Evolutionary conservation across 2,888 invertebrate genomes (phyloP), one percentile per base, ranked within the genome.

Genomic region (Oasisia sp.): DNA sequence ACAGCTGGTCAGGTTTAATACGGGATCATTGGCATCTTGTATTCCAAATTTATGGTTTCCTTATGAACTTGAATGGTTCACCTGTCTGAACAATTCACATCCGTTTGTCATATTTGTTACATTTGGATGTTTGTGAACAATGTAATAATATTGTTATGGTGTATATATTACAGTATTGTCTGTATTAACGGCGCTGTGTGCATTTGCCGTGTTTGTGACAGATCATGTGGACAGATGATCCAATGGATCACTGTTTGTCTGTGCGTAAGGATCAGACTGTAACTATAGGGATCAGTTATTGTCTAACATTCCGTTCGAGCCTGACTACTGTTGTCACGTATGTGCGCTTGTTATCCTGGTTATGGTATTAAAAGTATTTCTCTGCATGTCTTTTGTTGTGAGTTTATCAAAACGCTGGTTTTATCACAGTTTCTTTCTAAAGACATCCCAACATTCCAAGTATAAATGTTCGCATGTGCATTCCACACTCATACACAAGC

Each of bases 291-390:
- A 74, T 27, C 74, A 50, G 50, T 50, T 50, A 50, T 50, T 74
- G 74, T 74, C 74, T 27, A 74, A 74, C 74, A 74, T 74, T 74
- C 74, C 74, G 27, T 74, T 74, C n/a, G 19, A 74, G 74, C 74
- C 74, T 74, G 74, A 27, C 74, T 74, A 74, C 27, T 74, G 74
- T 19, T n/a, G 74, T 74, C 74, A 27, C 27, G 74, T 74, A 50
- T 50, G 9, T 50, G 50, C 27, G 74, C 74, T 74, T 74, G 74
- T 74, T 74, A 74, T 74, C n/a, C 74, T 74, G 74, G 74, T 74
- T 74, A 74, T 74, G 74, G 74, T 74, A 74, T 27, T 74, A 74
- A 74, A 74, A 74, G 74, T 74, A 74, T 74, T 74, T 74, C 74
- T 74, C 74, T 74, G 74, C 74, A 74, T 7, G n/a, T 27, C 19